phyloP scores from a whole-genome alignment of 2,888 invertebrate genomes.

The Myathropa florea region DNA sequence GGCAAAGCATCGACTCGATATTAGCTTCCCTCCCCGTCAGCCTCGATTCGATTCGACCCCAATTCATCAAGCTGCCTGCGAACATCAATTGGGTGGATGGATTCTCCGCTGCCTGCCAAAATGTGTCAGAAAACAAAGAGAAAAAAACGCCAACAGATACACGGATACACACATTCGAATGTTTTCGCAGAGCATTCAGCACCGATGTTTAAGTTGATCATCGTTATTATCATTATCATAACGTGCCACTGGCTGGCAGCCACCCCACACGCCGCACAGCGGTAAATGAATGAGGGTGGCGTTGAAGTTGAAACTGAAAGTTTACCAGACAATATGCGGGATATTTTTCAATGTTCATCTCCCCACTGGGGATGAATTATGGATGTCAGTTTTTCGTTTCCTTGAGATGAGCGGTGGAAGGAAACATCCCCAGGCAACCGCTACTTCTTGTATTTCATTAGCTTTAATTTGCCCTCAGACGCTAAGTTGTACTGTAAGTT shows the following conservation, averaged over 20 bases:
- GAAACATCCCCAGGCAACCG: slow-evolving; percentile 58
- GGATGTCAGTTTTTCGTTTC: slow-evolving; percentile 72
- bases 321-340: slow-evolving; percentile 41
- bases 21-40: slow-evolving; percentile 39
- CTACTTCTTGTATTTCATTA: slow-evolving; percentile 70
- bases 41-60: slow-evolving; percentile 53
- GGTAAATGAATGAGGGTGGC: slow-evolving; percentile 60
- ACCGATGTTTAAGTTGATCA: slow-evolving; percentile 68
- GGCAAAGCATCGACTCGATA: slow-evolving; percentile 47
- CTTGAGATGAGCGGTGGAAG: slow-evolving; percentile 30
- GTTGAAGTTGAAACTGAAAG: slow-evolving; percentile 36
- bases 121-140: slow-evolving; percentile 14
- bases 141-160: slow-evolving; percentile 11
- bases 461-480: slow-evolving; percentile 59
- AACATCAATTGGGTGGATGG: slow-evolving; percentile 67
- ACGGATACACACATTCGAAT: neutral
- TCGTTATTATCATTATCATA: slow-evolving; percentile 71
- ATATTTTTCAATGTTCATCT: slow-evolving; percentile 65
- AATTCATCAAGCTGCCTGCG: slow-evolving; percentile 63
- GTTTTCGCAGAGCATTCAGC: slow-evolving; percentile 37
- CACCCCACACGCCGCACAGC: slow-evolving; percentile 20
- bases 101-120: slow-evolving; percentile 25
- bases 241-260: slow-evolving; percentile 50
- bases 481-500: slow-evolving; percentile 52
- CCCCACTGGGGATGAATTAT: slow-evolving; percentile 76